Evolutionary conservation across 2,113 vertebrate genomes (phyloP).

Genomic region (Perca schrenkii): DNA sequence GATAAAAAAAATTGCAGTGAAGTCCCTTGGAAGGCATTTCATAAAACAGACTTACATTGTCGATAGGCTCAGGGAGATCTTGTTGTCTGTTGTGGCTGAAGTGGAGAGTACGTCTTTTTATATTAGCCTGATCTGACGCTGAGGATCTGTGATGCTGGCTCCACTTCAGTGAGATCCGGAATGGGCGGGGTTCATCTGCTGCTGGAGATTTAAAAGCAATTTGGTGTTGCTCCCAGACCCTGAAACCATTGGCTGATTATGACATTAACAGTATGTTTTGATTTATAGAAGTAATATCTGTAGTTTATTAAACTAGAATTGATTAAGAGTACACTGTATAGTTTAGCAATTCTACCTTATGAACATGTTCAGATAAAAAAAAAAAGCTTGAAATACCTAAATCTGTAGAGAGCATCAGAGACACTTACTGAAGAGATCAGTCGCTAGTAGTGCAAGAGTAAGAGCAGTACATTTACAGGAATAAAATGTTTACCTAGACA

Average conservation of each 20-base stretch:
- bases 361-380: conserved; percentile 24
- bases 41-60: conserved; percentile 43
- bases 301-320: conserved; percentile 37
- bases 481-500: neutral
- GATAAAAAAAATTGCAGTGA: conserved; percentile 27
- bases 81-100: conserved; percentile 62
- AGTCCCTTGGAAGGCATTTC: conserved; percentile 38
- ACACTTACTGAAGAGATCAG: neutral
- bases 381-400: conserved; percentile 27
- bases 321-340: conserved; percentile 15
- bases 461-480: neutral
- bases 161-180: conserved; percentile 52
- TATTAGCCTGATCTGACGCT: conserved; percentile 65
- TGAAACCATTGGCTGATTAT: conserved; percentile 54
- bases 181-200: conserved; percentile 71
- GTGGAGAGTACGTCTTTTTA: conserved; percentile 65
- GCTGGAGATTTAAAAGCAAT: conserved; percentile 55
- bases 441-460: neutral
- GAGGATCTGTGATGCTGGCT: conserved; percentile 59
- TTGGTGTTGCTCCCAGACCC: conserved; percentile 30
- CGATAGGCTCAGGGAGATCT: conserved; percentile 46
- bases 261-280: conserved; percentile 49
- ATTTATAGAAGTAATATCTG: conserved; percentile 62
- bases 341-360: conserved; percentile 24
- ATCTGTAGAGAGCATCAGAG: neutral